Evolutionary conservation across 1,140 invertebrate genomes (phyloP).

Genomic region (Cephus cinctus): DNA sequence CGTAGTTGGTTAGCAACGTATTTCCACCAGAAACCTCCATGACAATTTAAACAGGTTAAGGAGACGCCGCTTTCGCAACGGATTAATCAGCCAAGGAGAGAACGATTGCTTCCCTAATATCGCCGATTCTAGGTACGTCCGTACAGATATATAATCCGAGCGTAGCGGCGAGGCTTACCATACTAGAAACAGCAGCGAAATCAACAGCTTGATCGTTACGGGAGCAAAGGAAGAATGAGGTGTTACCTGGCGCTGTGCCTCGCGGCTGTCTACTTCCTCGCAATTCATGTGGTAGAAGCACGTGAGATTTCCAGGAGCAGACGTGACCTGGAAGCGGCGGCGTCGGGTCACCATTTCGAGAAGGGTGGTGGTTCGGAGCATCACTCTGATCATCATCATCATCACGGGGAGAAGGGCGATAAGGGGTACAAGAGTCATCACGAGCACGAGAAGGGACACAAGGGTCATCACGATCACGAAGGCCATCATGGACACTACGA

Average conservation of each 20-base stretch:
- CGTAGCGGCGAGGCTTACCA: conserved; percentile 26
- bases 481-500: conserved; percentile 65
- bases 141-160: conserved; percentile 41
- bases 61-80: conserved; percentile 46
- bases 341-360: conserved; percentile 45
- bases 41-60: conserved; percentile 46
- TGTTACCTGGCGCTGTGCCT: conserved; percentile 15
- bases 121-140: conserved; percentile 30
- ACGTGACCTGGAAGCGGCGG: conserved; percentile 40
- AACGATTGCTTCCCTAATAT: conserved; percentile 40
- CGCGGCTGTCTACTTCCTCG: conserved; percentile 15
- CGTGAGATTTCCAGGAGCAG: conserved; percentile 16
- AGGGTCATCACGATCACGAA: conserved; percentile 68
- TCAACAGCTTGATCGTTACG: conserved; percentile 14
- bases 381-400: conserved; percentile 59
- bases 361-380: conserved; percentile 61
- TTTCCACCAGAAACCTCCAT: conserved; percentile 16
- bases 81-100: conserved; percentile 29
- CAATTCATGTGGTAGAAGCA: conserved; percentile 14
- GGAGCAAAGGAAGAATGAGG: conserved; percentile 2
- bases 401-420: conserved; percentile 61
- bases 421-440: conserved; percentile 61
- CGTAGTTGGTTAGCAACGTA: conserved; percentile 24
- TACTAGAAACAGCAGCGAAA: conserved; percentile 20
- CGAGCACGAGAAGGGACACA: conserved; percentile 65